Base-by-base conservation (phyloP, 2,113 vertebrate species). In the Psittacus erithacus region DNA sequence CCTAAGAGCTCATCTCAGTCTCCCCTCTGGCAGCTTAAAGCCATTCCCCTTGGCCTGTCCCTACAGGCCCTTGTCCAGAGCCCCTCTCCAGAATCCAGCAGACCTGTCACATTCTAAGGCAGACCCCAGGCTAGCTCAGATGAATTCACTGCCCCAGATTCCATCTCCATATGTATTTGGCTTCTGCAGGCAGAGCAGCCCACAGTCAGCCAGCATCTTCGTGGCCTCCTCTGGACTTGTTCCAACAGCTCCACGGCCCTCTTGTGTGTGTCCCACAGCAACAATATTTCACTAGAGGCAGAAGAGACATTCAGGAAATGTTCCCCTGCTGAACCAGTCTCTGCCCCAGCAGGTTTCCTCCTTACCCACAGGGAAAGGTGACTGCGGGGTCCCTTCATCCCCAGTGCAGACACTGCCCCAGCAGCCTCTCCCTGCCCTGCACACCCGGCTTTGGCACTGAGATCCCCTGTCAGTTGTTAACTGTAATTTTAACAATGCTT, bases 261-360 rank as follows among this genome's bases (percentile, higher is more conserved):
- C 55, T 57, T 57, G 20, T 14, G 55, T 59, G 33, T n/a, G 14
- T 59, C 55, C 33, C 55, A 59, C 60, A 23, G 53, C 27, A 28
- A 13, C 27, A 11, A 1, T 1, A 7, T 4, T 13, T n/a, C 39
- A 38, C 25, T 3, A 16, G 64, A 33, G 52, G 73, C 53, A 41
- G 43, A 29, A 8, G 57, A 13, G 67, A 33, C 1, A 2, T 3
- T 13, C 33, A 17, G 73, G 22, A 25, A 22, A 3, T 0, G 1
- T 5, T 41, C 13, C n/a, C n/a, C 25, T 16, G 47, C 1, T 27
- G 55, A 50, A 19, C 24, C 5, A 11, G 6, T 13, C 44, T 6
- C 77, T 52, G 23, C 46, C 39, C 5, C 4, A 10, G 46, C 15
- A 8, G 44, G 22, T 28, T 23, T 55, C 2, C 44, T 47, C 50